phyloP scores from a whole-genome alignment of 2,888 invertebrate genomes.

The Leucophenga montana region DNA sequence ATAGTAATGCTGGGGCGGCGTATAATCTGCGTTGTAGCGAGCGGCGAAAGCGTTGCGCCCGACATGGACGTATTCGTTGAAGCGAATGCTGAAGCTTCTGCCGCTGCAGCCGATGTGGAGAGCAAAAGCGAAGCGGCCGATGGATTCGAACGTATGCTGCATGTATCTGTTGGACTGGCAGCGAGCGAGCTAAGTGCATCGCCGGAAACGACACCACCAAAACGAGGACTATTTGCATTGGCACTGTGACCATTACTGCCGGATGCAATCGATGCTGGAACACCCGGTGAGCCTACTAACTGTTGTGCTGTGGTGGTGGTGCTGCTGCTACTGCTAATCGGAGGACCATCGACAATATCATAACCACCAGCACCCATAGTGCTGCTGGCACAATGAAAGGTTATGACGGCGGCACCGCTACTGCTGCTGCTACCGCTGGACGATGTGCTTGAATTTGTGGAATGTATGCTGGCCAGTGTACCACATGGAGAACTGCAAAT shows the following conservation, averaged over 20 bases:
- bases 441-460: constrained; percentile 64
- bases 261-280: background rate
- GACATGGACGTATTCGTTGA: constrained; percentile 53
- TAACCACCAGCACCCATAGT: constrained; percentile 27
- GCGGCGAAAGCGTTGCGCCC: constrained; percentile 70
- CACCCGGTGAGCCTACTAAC: constrained; percentile 50
- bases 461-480: constrained; percentile 69
- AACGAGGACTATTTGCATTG: constrained; percentile 49
- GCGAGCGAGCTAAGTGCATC: constrained; percentile 69
- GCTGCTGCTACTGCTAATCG: constrained; percentile 23
- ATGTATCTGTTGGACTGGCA: constrained; percentile 71
- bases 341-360: constrained; percentile 47
- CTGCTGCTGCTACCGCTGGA: constrained; percentile 69
- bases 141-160: constrained; percentile 71
- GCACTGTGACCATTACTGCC: constrained; percentile 36
- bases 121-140: constrained; percentile 69
- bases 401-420: constrained; percentile 68
- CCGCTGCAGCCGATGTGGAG: constrained; percentile 65
- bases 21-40: constrained; percentile 71
- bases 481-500: constrained; percentile 64
- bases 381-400: constrained; percentile 65
- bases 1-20: constrained; percentile 73
- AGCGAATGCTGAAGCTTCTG: constrained; percentile 54
- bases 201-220: constrained; percentile 50
- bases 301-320: constrained; percentile 37